Conservation (phyloP, 2,888 invertebrate genomes). For the Mesorhabditis sp. region DNA sequence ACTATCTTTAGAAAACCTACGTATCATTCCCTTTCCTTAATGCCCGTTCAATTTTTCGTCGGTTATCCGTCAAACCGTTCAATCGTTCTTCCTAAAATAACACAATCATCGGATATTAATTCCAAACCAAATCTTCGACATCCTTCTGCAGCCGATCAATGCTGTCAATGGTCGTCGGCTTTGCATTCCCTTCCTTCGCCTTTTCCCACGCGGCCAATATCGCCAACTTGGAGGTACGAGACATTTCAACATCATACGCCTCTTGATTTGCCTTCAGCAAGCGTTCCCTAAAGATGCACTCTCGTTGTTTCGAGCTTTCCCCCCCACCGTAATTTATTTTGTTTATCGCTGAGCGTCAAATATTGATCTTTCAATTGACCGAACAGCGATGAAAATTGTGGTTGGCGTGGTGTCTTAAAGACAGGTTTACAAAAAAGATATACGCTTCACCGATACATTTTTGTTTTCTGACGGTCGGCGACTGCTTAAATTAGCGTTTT, state of each 20-base stretch:
- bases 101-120: too few species aligned
- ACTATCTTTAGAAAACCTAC: too few species aligned
- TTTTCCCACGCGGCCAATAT: slow-evolving; percentile 51
- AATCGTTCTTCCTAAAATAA: slow-evolving; percentile 27
- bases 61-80: slow-evolving; percentile 33
- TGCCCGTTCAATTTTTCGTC: slow-evolving; percentile 49
- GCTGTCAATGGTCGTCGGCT: slow-evolving; percentile 30
- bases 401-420: neutral
- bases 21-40: slow-evolving; percentile 39
- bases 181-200: slow-evolving; percentile 33
- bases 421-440: too few species aligned
- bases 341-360: slow-evolving; percentile 43
- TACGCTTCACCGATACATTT: too few species aligned
- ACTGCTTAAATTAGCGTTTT: too few species aligned
- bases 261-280: slow-evolving; percentile 78
- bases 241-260: slow-evolving; percentile 51
- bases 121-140: slow-evolving; percentile 25
- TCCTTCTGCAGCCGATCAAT: slow-evolving; percentile 48
- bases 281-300: slow-evolving; percentile 33
- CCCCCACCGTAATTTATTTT: slow-evolving; percentile 42
- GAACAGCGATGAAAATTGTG: slow-evolving; percentile 34
- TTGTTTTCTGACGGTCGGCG: too few species aligned
- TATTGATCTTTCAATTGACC: slow-evolving; percentile 51
- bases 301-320: neutral
- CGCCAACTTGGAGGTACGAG: slow-evolving; percentile 42